These are phyloP conservation scores for Drosophila subobscura DNA, from an alignment of 1,140 invertebrate species.

Conservation along the genomic window DNA sequence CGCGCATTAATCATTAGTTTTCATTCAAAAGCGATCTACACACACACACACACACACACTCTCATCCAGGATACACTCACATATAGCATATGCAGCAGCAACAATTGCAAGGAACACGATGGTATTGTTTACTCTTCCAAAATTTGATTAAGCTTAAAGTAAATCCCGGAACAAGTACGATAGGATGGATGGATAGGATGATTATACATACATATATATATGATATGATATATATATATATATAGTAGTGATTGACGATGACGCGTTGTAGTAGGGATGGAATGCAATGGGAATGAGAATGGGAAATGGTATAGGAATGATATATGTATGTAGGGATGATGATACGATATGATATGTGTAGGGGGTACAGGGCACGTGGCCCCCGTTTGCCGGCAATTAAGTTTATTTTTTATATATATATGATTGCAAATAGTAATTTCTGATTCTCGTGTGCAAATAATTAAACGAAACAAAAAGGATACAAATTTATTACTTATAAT, in stretches of 20 bases:
- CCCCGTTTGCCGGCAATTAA: slow-evolving; percentile 71
- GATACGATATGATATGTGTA: slow-evolving; percentile 27
- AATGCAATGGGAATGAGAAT: slow-evolving; percentile 35
- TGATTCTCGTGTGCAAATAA: slow-evolving; percentile 82
- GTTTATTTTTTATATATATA: slow-evolving; percentile 83
- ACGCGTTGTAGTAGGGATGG: slow-evolving; percentile 31
- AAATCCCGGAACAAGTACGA: slow-evolving; percentile 52
- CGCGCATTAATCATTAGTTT: slow-evolving; percentile 78
- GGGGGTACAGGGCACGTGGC: slow-evolving; percentile 1
- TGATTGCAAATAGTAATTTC: slow-evolving; percentile 82
- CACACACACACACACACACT: slow-evolving; percentile 41
- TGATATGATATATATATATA: slow-evolving; percentile 38
- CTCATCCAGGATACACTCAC: slow-evolving; percentile 41
- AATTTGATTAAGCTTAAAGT: slow-evolving; percentile 80
- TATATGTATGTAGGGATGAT: slow-evolving; percentile 19
- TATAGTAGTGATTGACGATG: slow-evolving; percentile 30
- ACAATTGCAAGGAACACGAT: slow-evolving; percentile 72
- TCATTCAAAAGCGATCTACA: slow-evolving; percentile 72
- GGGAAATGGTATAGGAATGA: slow-evolving; percentile 36
- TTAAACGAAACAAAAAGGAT: slow-evolving; percentile 66
- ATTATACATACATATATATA: slow-evolving; percentile 14
- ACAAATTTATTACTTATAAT: slow-evolving; percentile 81
- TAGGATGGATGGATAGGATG: slow-evolving; percentile 28
- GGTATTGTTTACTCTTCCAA: slow-evolving; percentile 82
- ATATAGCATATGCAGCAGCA: slow-evolving; percentile 76